phyloP scores from a whole-genome alignment of 2,888 invertebrate genomes.

The Siphonodentalium dalli region DNA sequence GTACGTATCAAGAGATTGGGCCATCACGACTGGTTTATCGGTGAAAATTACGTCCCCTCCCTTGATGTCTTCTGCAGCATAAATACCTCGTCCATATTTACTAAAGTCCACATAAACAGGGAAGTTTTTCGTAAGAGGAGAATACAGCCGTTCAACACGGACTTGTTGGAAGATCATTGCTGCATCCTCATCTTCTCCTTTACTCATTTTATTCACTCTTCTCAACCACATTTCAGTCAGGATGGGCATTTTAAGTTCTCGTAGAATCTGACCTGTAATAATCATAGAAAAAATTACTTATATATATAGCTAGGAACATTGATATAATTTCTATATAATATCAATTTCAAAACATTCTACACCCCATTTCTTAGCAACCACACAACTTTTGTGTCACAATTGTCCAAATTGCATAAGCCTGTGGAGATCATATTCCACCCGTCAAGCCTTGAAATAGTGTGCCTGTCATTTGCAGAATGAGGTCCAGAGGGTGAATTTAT shows the following conservation, averaged over 20 bases:
- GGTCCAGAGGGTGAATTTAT: too few relatives aligned
- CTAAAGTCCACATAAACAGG: conserved; percentile 49
- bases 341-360: too few relatives aligned
- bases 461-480: too few relatives aligned
- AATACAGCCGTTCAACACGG: conserved; percentile 49
- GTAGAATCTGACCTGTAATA: conserved; percentile 40
- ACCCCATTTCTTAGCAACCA: too few relatives aligned
- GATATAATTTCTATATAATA: background rate
- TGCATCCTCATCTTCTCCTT: conserved; percentile 40
- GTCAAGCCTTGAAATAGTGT: too few relatives aligned
- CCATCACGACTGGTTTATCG: conserved; percentile 86
- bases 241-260: conserved; percentile 43
- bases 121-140: conserved; percentile 41
- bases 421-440: too few relatives aligned
- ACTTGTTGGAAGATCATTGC: conserved; percentile 50
- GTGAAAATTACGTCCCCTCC: conserved; percentile 81
- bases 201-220: conserved; percentile 41
- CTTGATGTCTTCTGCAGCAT: conserved; percentile 73
- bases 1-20: conserved; percentile 80
- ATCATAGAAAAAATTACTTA: too few relatives aligned
- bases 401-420: too few relatives aligned
- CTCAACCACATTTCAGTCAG: conserved; percentile 55
- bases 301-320: background rate
- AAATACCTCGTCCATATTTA: conserved; percentile 79
- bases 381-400: too few relatives aligned